Evolutionary conservation across 2,113 vertebrate species (phyloP).

Genomic region (Scytalopus superciliaris): DNA sequence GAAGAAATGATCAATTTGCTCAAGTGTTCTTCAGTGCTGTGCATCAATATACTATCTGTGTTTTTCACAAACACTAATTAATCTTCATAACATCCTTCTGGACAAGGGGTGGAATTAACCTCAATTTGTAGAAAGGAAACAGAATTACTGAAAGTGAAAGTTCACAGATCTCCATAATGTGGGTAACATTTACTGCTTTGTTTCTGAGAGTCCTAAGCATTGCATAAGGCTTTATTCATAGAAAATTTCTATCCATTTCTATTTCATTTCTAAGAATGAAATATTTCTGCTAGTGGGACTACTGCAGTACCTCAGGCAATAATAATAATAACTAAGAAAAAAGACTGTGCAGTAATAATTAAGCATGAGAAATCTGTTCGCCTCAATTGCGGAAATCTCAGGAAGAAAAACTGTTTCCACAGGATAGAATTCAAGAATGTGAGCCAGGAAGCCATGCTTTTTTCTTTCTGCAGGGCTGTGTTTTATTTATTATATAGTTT

Average conservation of each 20-base stretch:
- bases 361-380: not conserved
- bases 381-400: not conserved
- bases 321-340: not conserved
- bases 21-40: not conserved
- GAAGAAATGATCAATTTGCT: conserved; percentile 27
- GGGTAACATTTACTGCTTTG: not conserved
- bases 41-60: not conserved
- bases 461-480: not conserved
- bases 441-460: not conserved
- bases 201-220: not conserved
- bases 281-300: not conserved
- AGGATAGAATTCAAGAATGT: not conserved
- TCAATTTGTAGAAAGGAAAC: not conserved
- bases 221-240: not conserved
- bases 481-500: not conserved
- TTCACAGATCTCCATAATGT: not conserved
- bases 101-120: not conserved
- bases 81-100: conserved; percentile 4
- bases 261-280: not conserved
- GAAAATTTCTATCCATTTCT: not conserved
- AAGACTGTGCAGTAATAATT: not conserved
- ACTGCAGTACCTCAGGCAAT: not conserved
- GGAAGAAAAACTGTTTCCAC: not conserved
- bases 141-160: not conserved
- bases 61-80: conserved; percentile 37